These are phyloP conservation scores for Xestia xanthographa DNA, from an alignment of 2,888 invertebrate species.

Conservation along the genomic window DNA sequence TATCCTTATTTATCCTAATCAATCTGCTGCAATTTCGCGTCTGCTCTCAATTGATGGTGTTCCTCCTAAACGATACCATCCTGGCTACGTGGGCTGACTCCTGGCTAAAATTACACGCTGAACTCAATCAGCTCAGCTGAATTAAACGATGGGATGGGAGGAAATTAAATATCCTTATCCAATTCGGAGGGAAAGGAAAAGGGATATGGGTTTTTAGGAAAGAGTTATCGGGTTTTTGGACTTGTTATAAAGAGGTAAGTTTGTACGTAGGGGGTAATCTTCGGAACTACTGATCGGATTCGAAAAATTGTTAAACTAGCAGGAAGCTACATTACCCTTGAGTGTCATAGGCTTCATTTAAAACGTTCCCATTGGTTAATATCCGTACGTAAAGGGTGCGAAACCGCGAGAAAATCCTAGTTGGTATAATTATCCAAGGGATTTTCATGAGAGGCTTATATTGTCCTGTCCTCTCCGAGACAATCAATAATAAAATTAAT, in stretches of 20 bases:
- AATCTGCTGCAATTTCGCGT: slow-evolving; percentile 63
- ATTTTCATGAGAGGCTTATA: neutral
- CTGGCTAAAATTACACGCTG: slow-evolving; percentile 67
- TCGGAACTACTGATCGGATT: too few species aligned
- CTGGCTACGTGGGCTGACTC: slow-evolving; percentile 73
- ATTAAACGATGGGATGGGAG: slow-evolving; percentile 67
- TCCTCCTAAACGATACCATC: slow-evolving; percentile 74
- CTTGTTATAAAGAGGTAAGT: too few species aligned
- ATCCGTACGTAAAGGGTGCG: too few species aligned
- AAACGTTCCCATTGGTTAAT: too few species aligned
- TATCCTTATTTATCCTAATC: slow-evolving; percentile 60
- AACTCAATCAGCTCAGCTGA: slow-evolving; percentile 63
- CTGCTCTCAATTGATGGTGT: slow-evolving; percentile 74
- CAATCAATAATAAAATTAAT: slow-evolving; percentile 16
- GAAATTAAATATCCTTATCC: slow-evolving; percentile 68
- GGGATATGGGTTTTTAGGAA: neutral
- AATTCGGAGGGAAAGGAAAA: slow-evolving; percentile 34
- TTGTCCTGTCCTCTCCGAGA: neutral
- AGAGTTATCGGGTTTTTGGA: neutral
- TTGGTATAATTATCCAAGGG: too few species aligned
- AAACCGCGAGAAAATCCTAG: too few species aligned
- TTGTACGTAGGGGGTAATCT: too few species aligned
- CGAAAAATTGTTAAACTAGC: too few species aligned
- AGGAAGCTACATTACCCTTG: too few species aligned
- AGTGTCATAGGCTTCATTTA: too few species aligned